A percentile compares a stretch with the other conserved stretches of the same genome.
Evolutionary conservation across 2,113 vertebrate genomes (phyloP).

Genomic region (Oceanodroma tethys): DNA sequence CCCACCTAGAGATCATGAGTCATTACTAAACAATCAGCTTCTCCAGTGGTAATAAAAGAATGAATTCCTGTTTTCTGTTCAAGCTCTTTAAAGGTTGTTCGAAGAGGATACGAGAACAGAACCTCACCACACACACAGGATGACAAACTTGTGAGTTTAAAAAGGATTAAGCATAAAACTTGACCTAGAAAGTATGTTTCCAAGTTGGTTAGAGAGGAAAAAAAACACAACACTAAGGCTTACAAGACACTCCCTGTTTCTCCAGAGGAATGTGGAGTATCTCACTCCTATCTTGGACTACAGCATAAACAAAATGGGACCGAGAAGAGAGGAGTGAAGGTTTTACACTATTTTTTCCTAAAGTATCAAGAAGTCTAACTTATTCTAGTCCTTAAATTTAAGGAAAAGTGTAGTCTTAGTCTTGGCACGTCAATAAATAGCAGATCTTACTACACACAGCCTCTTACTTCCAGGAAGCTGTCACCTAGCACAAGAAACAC

Average conservation of each 20-base stretch:
- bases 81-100: neutral
- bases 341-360: neutral
- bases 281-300: neutral
- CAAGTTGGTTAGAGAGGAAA: neutral
- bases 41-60: neutral
- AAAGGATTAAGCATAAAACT: neutral
- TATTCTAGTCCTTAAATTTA: neutral
- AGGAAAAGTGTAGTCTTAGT: fast-evolving
- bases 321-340: neutral
- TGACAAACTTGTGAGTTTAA: neutral
- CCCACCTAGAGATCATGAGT: neutral
- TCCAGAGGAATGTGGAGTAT: neutral
- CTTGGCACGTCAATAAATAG: fast-evolving
- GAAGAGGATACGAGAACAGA: neutral
- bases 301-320: neutral
- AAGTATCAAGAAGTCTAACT: neutral
- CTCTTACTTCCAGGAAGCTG: neutral
- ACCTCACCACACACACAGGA: neutral
- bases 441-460: neutral
- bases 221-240: neutral
- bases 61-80: neutral
- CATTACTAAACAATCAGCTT: neutral
- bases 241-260: neutral
- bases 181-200: neutral
- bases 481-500: fast-evolving